Evolutionary conservation across 2,888 invertebrate species (phyloP).

Genomic region (Euzetes globulus): DNA sequence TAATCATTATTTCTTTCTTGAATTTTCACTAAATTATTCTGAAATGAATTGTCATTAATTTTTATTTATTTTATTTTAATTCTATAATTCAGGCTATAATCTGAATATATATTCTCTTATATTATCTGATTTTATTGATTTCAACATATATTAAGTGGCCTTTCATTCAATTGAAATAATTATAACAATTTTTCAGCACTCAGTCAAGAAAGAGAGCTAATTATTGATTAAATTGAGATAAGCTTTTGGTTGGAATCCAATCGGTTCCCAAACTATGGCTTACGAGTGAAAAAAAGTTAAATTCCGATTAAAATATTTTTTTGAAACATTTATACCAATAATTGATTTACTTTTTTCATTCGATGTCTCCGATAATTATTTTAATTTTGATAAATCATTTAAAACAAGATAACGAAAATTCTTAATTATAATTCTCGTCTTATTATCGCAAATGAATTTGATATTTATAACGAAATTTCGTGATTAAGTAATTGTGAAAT

Average conservation of each 20-base stretch:
- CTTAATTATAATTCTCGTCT: slow-evolving; percentile 3
- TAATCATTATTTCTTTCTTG: too few relatives aligned
- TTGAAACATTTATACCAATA: neutral
- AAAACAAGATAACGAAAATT: neutral
- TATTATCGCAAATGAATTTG: neutral
- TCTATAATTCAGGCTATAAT: slow-evolving; percentile 12
- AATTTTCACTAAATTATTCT: neutral
- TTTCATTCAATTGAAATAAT: neutral
- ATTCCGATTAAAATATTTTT: neutral
- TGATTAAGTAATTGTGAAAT: slow-evolving; percentile 12
- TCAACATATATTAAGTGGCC: neutral
- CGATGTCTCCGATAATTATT: too few relatives aligned
- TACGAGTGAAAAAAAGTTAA: neutral
- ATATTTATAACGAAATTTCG: slow-evolving; percentile 21
- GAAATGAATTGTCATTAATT: neutral
- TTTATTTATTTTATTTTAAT: slow-evolving; percentile 16
- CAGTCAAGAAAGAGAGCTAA: neutral
- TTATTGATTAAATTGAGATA: neutral
- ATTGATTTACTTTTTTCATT: neutral
- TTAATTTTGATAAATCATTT: too few relatives aligned
- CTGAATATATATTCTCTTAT: neutral
- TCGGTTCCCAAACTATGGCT: neutral
- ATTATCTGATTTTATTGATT: slow-evolving; percentile 16
- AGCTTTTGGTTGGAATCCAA: neutral
- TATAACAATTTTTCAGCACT: slow-evolving; percentile 4